Evolutionary conservation across 1,140 invertebrate genomes (phyloP).

Genomic region (Colletes latitarsis): DNA sequence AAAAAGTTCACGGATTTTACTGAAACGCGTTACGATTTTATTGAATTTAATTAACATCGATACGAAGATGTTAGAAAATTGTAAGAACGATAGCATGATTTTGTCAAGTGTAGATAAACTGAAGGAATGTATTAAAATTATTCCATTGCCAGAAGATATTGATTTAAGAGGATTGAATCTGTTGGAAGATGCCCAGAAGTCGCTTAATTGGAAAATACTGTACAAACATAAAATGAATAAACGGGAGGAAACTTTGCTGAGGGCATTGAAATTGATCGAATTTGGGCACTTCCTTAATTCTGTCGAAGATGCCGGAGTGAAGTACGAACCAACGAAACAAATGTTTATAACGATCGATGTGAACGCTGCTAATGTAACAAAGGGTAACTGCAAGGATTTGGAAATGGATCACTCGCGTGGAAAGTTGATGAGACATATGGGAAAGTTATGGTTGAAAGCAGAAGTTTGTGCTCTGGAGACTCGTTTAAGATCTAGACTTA

Average conservation of each 20-base stretch:
- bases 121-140: conserved; percentile 80
- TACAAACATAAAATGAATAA: conserved; percentile 82
- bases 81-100: conserved; percentile 69
- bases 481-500: conserved; percentile 75
- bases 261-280: conserved; percentile 86
- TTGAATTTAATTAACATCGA: conserved; percentile 84
- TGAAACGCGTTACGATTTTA: conserved; percentile 83
- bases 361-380: conserved; percentile 29
- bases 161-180: conserved; percentile 86
- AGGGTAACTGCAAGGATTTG: conserved; percentile 47
- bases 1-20: conserved; percentile 82
- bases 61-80: conserved; percentile 71
- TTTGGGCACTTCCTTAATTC: conserved; percentile 87
- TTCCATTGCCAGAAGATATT: conserved; percentile 88
- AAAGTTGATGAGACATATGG: conserved; percentile 87
- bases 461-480: conserved; percentile 88
- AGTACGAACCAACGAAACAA: conserved; percentile 82
- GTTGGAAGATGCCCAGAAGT: conserved; percentile 84
- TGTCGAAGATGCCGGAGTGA: conserved; percentile 83
- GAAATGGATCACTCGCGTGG: conserved; percentile 70
- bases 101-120: conserved; percentile 60
- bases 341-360: conserved; percentile 77
- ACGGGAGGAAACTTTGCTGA: conserved; percentile 85
- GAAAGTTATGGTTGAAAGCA: conserved; percentile 88
- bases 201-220: conserved; percentile 85